Evolutionary conservation across 2,888 invertebrate genomes (phyloP), one percentile per base, ranked within the genome.

Genomic region (Prenolepis imparis): DNA sequence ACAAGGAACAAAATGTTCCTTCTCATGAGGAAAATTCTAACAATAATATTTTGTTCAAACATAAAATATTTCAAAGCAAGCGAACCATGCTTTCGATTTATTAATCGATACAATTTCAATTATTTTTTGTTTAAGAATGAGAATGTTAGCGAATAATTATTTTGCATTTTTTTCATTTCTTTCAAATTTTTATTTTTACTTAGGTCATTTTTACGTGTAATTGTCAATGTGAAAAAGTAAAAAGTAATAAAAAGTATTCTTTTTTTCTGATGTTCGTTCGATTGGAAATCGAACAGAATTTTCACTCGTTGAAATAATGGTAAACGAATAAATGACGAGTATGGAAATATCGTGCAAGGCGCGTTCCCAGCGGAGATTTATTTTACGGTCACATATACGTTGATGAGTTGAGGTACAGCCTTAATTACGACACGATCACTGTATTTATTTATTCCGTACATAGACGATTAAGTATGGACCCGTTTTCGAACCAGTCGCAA

Each of bases 401-500:
- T 63, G 68, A 86, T 81, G 41, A 80, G 61, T 48, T 67, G 21
- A 68, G 44, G 44, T 70, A 70, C 72, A 59, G 41, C 21, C 77
- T 59, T 83, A 84, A 82, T 75, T 67, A 84, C 80, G 80, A 83
- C 73, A 84, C 81, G 68, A 80, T 82, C 28, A 75, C 72, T 44
- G 48, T 82, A 80, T 85, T 81, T 81, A 66, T 86, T 77, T 84
- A 81, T 24, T 84, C 52, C 36, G 72, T 70, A 86, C 68, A 82
- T 66, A 84, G 85, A 86, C 86, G 82, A 88, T 83, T 83, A 85
- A 83, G 48, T 80, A 89, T 93, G 92, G 92, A 93, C 91, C 92
- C 92, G 90, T 92, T 91, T 91, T 90, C 87, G 90, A 92, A 92
- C 90, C 88, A 91, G 86, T 80, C 87, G 86, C 89, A 87, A 86